Percentiles rank a stretch among this genome's conserved stretches.
Conservation (phyloP, 2,797 vertebrate species). For the Prunella strophiata region DNA sequence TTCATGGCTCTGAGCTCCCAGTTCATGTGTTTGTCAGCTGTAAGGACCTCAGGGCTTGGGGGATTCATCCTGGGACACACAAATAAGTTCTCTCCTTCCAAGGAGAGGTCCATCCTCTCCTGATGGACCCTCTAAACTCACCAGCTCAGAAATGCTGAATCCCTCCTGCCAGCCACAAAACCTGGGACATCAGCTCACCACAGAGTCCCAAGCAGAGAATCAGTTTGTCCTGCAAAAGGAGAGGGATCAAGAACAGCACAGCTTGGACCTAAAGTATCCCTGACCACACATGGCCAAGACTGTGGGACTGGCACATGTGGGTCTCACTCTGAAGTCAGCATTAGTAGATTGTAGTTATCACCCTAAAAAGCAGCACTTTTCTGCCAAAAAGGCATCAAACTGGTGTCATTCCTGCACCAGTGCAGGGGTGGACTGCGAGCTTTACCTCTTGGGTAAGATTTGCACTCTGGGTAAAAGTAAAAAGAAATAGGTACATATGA, state of each 20-base stretch:
- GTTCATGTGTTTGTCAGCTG: background rate
- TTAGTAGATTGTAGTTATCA: background rate
- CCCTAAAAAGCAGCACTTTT: background rate
- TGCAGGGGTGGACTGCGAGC: fast-evolving
- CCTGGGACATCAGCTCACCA: background rate
- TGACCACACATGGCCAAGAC: fast-evolving
- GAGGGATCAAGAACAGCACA: background rate
- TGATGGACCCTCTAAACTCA: background rate
- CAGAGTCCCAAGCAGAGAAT: background rate
- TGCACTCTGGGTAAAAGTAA: background rate
- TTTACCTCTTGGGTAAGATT: background rate
- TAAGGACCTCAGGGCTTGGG: background rate
- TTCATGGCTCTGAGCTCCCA: background rate
- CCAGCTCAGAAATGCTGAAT: background rate
- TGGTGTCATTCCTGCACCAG: background rate
- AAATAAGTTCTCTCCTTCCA: background rate
- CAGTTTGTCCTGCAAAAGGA: background rate
- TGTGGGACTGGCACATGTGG: background rate
- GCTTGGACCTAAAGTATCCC: background rate
- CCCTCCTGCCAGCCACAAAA: background rate
- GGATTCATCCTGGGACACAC: background rate
- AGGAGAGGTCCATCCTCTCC: background rate
- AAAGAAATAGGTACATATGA: background rate
- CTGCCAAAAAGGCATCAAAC: background rate
- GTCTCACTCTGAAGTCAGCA: background rate